Evolutionary conservation across 2,888 invertebrate genomes (phyloP), one percentile per base, ranked within the genome.

Genomic region (Agrochola circellaris): DNA sequence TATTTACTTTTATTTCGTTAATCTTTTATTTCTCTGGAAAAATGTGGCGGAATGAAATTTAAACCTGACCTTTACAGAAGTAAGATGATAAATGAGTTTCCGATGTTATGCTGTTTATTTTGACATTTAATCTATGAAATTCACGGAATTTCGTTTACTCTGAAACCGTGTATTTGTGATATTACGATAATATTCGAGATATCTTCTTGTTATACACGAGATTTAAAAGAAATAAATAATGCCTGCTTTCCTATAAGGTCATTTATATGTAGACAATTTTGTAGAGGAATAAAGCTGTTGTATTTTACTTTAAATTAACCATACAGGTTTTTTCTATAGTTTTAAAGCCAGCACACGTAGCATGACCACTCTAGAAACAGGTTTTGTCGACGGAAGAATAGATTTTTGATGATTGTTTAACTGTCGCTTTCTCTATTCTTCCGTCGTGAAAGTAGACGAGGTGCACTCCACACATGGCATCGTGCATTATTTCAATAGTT

Each of bases 41-140:
- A 64, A 38, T 26, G 1, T 30, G 13, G n/a, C 7, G 15, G 23
- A 66, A 9, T n/a, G 2, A 42, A n/a, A 76, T 51, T 30, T 65
- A 34, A 56, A 26, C 30, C 8, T n/a, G 34, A 34, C 42, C 11
- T 60, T 74, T 13, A 11, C 17, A 60, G 26, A 74, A 42, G 20
- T n/a, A 60, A 23, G 0, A 54, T 26, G 60, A 61, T 42, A 75
- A 73, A 64, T 67, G 42, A 54, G 58, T 30, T 74, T 42, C 7
- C 17, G 7, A 54, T 73, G n/a, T 56, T 34, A 20, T n/a, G 26
- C 38, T 6, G 17, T 15, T 48, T 34, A 23, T 51, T 54, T 38
- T 23, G 0, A 3, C 20, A 62, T 26, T 60, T 20, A n/a, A 20
- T 38, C 13, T 6, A 7, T 15, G 1, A 9, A 38, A 26, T 51